Conservation (phyloP, 2,888 invertebrate genomes). For the Oxyscelio sp. region DNA sequence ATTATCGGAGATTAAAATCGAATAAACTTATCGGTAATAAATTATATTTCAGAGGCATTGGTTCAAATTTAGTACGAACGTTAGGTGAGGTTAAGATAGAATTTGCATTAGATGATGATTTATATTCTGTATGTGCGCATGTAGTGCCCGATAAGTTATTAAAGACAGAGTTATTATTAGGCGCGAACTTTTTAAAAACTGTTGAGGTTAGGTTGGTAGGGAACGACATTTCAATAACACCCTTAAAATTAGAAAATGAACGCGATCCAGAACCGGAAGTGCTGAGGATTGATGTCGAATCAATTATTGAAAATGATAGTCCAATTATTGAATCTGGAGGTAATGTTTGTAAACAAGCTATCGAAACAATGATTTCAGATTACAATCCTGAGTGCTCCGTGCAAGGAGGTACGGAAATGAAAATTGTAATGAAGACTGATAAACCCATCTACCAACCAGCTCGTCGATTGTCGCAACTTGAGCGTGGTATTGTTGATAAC, state of each 20-base stretch:
- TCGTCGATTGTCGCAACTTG: not conserved
- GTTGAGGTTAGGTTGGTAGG: slow-evolving; percentile 6
- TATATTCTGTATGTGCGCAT: not conserved
- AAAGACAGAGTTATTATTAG: not conserved
- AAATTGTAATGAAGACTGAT: slow-evolving; percentile 10
- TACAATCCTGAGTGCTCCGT: not conserved
- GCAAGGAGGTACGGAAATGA: slow-evolving; percentile 2
- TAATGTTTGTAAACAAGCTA: not conserved
- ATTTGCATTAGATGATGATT: too few relatives aligned
- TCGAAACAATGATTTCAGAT: not conserved
- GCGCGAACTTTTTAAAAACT: slow-evolving; percentile 9
- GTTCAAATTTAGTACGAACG: not conserved
- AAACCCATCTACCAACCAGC: slow-evolving; percentile 14
- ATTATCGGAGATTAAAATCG: not conserved
- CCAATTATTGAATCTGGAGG: not conserved
- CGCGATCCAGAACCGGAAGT: not conserved
- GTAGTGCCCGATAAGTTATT: not conserved
- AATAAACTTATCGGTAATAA: not conserved
- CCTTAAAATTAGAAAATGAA: not conserved
- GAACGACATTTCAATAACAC: not conserved
- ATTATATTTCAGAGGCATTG: not conserved
- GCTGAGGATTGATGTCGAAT: slow-evolving; percentile 16
- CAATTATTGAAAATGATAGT: not conserved
- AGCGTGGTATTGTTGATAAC: not conserved
- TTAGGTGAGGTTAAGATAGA: too few relatives aligned